Evolutionary conservation across 2,113 vertebrate genomes (phyloP).

Genomic region (Nesoenas mayeri): DNA sequence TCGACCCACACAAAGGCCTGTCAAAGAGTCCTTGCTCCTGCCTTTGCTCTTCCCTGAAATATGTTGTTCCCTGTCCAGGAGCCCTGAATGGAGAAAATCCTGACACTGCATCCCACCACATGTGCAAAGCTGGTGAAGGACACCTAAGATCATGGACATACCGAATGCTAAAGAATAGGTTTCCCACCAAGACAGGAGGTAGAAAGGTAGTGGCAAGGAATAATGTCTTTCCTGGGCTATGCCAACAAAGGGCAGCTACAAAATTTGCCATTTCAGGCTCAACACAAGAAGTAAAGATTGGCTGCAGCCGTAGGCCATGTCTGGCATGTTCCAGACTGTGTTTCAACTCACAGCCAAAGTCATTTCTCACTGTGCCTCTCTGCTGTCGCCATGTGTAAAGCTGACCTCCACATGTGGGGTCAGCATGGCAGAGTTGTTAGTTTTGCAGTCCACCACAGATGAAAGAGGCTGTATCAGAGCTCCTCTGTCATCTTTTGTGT

Average conservation of each 20-base stretch:
- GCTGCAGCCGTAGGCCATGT: background rate
- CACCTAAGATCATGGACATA: background rate
- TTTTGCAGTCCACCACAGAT: background rate
- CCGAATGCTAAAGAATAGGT: accelerated
- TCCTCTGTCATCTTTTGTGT: background rate
- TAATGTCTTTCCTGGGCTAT: background rate
- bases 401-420: background rate
- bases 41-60: background rate
- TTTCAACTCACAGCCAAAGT: background rate
- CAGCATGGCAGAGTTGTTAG: background rate
- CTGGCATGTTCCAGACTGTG: background rate
- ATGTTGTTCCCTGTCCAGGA: background rate
- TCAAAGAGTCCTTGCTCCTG: background rate
- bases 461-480: background rate
- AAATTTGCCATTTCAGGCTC: background rate
- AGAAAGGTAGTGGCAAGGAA: background rate
- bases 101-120: background rate
- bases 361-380: background rate
- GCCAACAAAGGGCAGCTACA: background rate
- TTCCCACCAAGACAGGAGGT: accelerated
- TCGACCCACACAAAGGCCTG: background rate
- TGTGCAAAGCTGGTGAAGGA: background rate
- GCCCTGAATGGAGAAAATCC: background rate
- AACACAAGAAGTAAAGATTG: background rate
- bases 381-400: background rate